Percentiles rank a stretch among this genome's conserved stretches.
These are phyloP conservation scores for Xestia xanthographa DNA, from an alignment of 2,888 invertebrate genomes.

Conservation along the genomic window DNA sequence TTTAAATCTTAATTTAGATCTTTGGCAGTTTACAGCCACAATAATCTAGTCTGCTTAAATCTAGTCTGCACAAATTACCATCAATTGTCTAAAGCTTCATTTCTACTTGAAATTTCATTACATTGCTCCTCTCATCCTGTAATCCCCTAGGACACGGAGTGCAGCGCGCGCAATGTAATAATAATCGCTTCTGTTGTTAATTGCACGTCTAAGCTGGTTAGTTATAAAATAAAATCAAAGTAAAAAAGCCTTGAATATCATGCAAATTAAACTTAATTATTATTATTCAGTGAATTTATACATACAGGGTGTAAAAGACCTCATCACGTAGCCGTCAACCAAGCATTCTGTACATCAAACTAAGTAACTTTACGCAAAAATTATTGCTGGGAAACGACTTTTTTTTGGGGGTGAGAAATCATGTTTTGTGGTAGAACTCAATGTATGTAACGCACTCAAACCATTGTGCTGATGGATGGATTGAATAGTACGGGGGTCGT, in stretches of 20 bases:
- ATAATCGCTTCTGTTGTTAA: constrained; percentile 14
- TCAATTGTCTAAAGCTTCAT: constrained; percentile 36
- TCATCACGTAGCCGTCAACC: too few species aligned
- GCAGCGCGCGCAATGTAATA: constrained; percentile 2
- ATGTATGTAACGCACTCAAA: too few species aligned
- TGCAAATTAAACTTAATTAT: too few species aligned
- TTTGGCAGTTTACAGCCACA: constrained; percentile 18
- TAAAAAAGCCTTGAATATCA: background rate
- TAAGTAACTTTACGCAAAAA: too few species aligned
- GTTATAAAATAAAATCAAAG: background rate
- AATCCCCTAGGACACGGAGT: constrained; percentile 4
- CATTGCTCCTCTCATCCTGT: constrained; percentile 29
- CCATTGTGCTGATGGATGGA: too few species aligned
- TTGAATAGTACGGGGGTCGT: too few species aligned
- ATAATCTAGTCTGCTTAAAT: constrained; percentile 15
- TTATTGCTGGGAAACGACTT: too few species aligned
- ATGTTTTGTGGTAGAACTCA: too few species aligned
- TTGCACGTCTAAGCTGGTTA: background rate
- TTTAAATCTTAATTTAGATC: constrained; percentile 14
- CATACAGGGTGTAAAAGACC: too few species aligned
- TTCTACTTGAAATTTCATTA: constrained; percentile 49
- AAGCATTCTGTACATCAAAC: too few species aligned
- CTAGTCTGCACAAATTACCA: constrained; percentile 28
- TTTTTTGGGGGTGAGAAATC: too few species aligned
- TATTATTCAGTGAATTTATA: too few species aligned